phyloP scores from a whole-genome alignment of 2,797 vertebrate species.

The Aulostomus chinensis region DNA sequence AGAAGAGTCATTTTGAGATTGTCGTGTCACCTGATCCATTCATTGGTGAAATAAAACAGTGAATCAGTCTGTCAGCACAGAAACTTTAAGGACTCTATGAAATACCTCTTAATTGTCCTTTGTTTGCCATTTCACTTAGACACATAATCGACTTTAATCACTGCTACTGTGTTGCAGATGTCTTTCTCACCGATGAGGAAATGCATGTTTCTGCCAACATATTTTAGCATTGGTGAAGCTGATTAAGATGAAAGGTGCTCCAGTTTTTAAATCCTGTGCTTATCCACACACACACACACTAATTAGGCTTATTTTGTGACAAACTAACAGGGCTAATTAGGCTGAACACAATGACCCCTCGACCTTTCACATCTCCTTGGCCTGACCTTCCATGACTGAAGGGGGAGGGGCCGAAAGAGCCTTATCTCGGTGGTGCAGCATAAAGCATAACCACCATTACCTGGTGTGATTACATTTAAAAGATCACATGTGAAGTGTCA shows the following conservation, averaged over 20 bases:
- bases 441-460: background rate
- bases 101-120: background rate
- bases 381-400: constrained; percentile 23
- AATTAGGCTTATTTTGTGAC: constrained; percentile 38
- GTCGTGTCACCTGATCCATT: no score
- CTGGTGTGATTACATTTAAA: background rate
- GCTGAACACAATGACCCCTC: constrained; percentile 22
- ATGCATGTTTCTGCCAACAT: background rate
- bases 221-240: constrained; percentile 12
- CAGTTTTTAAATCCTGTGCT: constrained; percentile 13
- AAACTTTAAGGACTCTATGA: background rate
- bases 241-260: constrained; percentile 56
- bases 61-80: background rate
- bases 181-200: background rate
- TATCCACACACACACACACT: background rate
- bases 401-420: constrained; percentile 1
- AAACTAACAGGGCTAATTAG: constrained; percentile 45
- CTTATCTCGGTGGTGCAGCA: constrained; percentile 20
- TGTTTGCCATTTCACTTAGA: background rate
- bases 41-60: no score
- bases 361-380: constrained; percentile 28
- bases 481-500: background rate
- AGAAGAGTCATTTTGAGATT: no score
- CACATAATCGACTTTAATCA: no score
- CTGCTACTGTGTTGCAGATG: no score